A percentile compares a stretch with the other conserved stretches of the same genome.
phyloP scores from a whole-genome alignment of 2,113 vertebrate species.

The Zapornia atra region DNA sequence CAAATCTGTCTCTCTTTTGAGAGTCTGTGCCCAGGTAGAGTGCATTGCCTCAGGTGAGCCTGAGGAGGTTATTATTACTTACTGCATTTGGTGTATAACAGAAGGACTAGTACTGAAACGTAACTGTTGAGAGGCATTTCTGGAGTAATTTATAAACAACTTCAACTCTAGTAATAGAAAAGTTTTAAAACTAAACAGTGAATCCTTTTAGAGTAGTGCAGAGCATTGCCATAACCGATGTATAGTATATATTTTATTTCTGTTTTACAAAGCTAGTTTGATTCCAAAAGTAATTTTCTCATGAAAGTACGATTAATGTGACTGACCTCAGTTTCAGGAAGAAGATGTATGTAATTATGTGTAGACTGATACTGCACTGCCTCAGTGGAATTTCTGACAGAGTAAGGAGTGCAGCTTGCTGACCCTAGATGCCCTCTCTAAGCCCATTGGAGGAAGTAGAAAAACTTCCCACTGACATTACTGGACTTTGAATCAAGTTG shows the following conservation, averaged over 20 bases:
- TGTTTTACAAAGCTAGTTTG: background rate
- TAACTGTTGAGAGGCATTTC: background rate
- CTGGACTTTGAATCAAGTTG: background rate
- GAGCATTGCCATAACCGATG: background rate
- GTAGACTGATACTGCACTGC: constrained; percentile 31
- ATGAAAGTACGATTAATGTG: constrained; percentile 15
- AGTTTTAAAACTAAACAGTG: background rate
- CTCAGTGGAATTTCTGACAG: constrained; percentile 59
- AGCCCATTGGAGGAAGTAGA: background rate
- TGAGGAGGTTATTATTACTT: background rate
- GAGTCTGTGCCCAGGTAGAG: background rate
- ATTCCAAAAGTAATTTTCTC: constrained; percentile 54
- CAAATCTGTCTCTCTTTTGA: background rate
- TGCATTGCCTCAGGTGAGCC: background rate
- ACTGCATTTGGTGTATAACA: background rate
- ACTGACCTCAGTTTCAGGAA: constrained; percentile 60
- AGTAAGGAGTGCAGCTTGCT: constrained; percentile 16
- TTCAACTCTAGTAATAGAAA: background rate
- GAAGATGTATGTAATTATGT: constrained; percentile 44
- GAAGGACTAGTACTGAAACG: background rate
- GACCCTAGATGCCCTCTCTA: constrained; percentile 12
- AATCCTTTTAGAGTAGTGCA: background rate
- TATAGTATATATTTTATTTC: constrained; percentile 5
- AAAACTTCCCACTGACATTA: background rate
- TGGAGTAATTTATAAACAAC: background rate